Conservation (phyloP, 2,888 invertebrate genomes). For the Amphipoea oculea region DNA sequence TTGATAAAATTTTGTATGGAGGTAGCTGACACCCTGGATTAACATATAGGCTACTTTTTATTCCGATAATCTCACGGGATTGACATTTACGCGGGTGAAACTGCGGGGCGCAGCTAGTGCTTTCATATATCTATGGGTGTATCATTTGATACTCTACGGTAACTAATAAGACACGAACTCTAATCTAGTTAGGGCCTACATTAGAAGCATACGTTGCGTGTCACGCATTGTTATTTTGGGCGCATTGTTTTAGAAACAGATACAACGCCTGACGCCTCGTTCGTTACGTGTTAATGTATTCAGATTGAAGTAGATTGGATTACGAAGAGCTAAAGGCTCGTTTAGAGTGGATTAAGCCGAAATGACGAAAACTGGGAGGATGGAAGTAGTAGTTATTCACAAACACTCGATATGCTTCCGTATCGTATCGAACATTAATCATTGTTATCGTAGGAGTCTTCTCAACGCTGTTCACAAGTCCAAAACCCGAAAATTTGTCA, state of each 20-base stretch:
- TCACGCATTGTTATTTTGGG: conserved; percentile 48
- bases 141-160: neutral
- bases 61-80: too few species aligned
- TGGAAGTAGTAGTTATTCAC: too few species aligned
- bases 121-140: neutral
- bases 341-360: neutral
- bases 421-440: too few species aligned
- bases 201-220: conserved; percentile 14
- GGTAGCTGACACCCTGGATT: too few species aligned
- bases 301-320: conserved; percentile 41
- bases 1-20: too few species aligned
- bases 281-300: conserved; percentile 51
- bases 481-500: too few species aligned
- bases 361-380: neutral
- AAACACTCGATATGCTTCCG: too few species aligned
- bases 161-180: neutral
- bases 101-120: too few species aligned
- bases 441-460: too few species aligned
- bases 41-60: too few species aligned
- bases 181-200: neutral
- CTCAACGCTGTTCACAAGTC: too few species aligned
- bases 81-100: too few species aligned
- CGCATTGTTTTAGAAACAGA: conserved; percentile 54
- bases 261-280: conserved; percentile 41
- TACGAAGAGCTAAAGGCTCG: conserved; percentile 42